A percentile compares a stretch with the other conserved stretches of the same genome.
phyloP scores from a whole-genome alignment of 92 coral and sea anemone genomes.

The Virgularia gustaviana region DNA sequence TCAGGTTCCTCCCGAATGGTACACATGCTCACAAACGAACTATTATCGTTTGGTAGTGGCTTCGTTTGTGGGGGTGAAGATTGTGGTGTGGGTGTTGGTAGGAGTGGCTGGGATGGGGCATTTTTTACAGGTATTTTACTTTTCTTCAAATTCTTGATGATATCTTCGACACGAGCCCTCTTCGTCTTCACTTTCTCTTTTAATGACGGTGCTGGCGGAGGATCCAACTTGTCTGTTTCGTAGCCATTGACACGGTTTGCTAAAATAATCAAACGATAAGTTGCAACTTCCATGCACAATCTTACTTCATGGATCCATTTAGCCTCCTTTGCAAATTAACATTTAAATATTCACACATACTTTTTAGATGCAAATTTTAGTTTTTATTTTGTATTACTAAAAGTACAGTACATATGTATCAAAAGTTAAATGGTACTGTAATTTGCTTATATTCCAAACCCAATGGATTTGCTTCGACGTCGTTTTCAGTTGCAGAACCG shows the following conservation, averaged over 20 bases:
- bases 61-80: background rate
- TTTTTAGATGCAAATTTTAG: too few relatives aligned
- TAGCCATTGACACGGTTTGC: background rate
- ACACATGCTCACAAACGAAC: conserved; percentile 33
- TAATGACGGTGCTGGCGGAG: background rate
- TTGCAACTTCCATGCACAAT: too few relatives aligned
- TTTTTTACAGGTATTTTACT: background rate
- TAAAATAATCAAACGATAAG: background rate
- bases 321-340: too few relatives aligned
- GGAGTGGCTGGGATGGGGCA: background rate
- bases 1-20: conserved; percentile 30
- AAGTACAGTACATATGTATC: too few relatives aligned
- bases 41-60: background rate
- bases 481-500: too few relatives aligned
- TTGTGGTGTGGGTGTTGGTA: background rate
- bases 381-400: too few relatives aligned
- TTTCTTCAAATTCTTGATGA: conserved; percentile 28
- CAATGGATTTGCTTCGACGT: too few relatives aligned
- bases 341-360: too few relatives aligned
- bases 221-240: background rate
- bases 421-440: too few relatives aligned
- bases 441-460: too few relatives aligned
- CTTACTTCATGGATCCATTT: too few relatives aligned
- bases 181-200: conserved; percentile 6
- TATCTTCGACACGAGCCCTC: conserved; percentile 32